phyloP scores from a whole-genome alignment of 2,888 invertebrate genomes.

The Lepeophtheirus nordmannii region DNA sequence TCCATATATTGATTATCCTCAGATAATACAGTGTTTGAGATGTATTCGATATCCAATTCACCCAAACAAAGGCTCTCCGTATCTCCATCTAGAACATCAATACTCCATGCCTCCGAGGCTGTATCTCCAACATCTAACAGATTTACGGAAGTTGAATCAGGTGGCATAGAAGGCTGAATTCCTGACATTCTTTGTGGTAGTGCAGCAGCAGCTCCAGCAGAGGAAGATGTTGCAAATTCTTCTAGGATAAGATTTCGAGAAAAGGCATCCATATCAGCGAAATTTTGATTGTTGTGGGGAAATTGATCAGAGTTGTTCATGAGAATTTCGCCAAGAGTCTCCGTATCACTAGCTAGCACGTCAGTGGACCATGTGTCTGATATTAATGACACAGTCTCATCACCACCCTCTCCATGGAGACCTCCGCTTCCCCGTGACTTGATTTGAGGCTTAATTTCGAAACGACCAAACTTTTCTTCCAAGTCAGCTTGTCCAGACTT shows the following conservation, averaged over 20 bases:
- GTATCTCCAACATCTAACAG: conserved; percentile 62
- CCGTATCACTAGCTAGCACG: conserved; percentile 88
- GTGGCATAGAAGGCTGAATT: background rate
- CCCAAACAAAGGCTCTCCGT: conserved; percentile 60
- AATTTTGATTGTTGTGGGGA: background rate
- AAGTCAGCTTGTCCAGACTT: conserved; percentile 84
- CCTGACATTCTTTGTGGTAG: conserved; percentile 16
- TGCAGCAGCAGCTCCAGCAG: conserved; percentile 11
- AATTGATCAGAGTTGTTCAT: background rate
- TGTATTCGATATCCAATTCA: conserved; percentile 58
- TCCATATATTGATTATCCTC: conserved; percentile 45
- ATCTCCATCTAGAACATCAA: conserved; percentile 83
- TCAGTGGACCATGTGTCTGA: conserved; percentile 99
- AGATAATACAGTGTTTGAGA: conserved; percentile 47
- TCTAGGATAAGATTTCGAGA: conserved; percentile 12
- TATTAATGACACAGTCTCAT: conserved; percentile 89
- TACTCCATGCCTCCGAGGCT: conserved; percentile 95
- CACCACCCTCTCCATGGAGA: conserved; percentile 46
- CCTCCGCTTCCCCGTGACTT: conserved; percentile 28
- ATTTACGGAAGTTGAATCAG: conserved; percentile 18
- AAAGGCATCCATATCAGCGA: background rate
- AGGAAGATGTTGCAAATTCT: conserved; percentile 1
- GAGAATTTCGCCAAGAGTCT: conserved; percentile 48
- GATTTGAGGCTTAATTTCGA: conserved; percentile 64
- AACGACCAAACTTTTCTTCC: conserved; percentile 95